Evolutionary conservation across 2,797 vertebrate genomes (phyloP), one percentile per base, ranked within the genome.

Genomic region (Anas bernieri): DNA sequence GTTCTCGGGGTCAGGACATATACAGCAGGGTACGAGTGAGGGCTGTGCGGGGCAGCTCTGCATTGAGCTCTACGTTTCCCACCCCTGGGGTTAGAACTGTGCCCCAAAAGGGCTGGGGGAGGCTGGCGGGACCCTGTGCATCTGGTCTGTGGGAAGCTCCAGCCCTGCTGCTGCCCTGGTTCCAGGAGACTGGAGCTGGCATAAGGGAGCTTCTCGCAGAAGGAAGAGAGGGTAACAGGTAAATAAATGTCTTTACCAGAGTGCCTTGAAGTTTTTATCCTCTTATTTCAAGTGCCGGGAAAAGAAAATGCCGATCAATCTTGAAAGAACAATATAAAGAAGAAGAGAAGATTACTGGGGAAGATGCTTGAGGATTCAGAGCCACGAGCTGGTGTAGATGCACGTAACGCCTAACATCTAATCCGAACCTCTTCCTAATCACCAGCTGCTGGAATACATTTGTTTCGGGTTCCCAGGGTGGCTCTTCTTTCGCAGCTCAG

Each of bases 301-400:
- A 66, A 30, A 37, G 43, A 83, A 94, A 85, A 48, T 1, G 3
- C 62, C 63, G 76, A 25, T 43, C 37, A 48, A 39, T 13, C 1
- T 1, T 45, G 54, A 80, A 68, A 64, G 80, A 45, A n/a, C 10
- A 23, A 31, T 74, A 39, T 54, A 37, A 85, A 50, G 52, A 30
- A 59, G 37, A 43, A 35, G 39, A 12, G 63, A 52, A 83, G 30
- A n/a, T 62, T 74, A 30, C 9, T 8, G 41, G 35, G n/a, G 52
- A 85, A 45, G 68, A n/a, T 48, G 56, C 64, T 86, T 83, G 73
- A 88, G 73, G 83, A 90, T 86, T 56, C 85, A n/a, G 22, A 67
- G 82, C 72, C 64, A 72, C 2, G 50, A 92, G 75, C 37, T 2
- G 0, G 45, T 1, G 0, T 1, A 50, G 88, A 7, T 62, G 74